Percentiles rank a stretch among this genome's conserved stretches.
Evolutionary conservation across 2,797 vertebrate species (phyloP).

Genomic region (Clarias laeviceps): DNA sequence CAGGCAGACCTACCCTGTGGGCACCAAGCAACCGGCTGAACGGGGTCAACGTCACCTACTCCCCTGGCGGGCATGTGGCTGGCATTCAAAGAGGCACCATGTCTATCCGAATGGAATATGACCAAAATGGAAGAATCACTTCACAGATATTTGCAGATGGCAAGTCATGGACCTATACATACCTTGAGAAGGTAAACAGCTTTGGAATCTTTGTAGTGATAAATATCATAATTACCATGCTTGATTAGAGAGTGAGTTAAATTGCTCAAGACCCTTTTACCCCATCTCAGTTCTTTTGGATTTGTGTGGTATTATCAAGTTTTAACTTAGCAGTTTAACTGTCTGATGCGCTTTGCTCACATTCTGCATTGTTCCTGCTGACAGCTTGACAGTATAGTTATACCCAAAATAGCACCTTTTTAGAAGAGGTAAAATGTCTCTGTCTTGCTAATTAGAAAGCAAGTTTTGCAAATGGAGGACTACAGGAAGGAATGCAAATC

Average conservation of each 20-base stretch:
- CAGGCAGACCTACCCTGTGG: constrained; percentile 95
- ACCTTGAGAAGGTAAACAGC: constrained; percentile 89
- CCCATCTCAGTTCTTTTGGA: constrained; percentile 36
- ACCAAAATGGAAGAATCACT: constrained; percentile 88
- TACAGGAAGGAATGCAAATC: constrained; percentile 54
- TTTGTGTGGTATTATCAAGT: constrained; percentile 60
- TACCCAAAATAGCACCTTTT: constrained; percentile 66
- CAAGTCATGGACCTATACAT: constrained; percentile 98
- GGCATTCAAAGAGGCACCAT: constrained; percentile 96
- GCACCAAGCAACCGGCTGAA: constrained; percentile 95
- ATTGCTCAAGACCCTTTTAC: constrained; percentile 38
- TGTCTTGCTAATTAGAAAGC: constrained; percentile 67
- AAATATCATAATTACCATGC: constrained; percentile 3
- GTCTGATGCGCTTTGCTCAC: constrained; percentile 60
- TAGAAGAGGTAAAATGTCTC: constrained; percentile 67
- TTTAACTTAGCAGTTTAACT: constrained; percentile 61
- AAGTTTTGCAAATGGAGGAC: constrained; percentile 42
- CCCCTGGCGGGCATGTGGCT: constrained; percentile 87
- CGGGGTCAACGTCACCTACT: constrained; percentile 96
- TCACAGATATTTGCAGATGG: constrained; percentile 97
- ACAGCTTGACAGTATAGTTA: constrained; percentile 64
- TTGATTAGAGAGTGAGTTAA: constrained; percentile 1
- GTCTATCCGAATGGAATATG: constrained; percentile 98
- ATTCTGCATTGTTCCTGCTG: constrained; percentile 62
- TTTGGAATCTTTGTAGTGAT: not conserved